Conservation (phyloP, 2,888 invertebrate genomes). For the Phortica okadai region DNA sequence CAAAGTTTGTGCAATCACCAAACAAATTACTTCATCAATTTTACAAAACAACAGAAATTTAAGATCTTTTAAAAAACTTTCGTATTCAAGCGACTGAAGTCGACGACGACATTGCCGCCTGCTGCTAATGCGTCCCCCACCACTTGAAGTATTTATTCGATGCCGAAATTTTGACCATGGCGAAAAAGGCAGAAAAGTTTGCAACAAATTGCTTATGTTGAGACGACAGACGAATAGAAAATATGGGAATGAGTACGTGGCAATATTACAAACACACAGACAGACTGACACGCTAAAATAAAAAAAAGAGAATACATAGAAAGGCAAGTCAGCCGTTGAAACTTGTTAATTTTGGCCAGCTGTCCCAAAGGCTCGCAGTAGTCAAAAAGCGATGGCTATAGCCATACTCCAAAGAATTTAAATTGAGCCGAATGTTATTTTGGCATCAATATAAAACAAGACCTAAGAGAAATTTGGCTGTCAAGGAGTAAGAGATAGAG, state of each 20-base stretch:
- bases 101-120: background rate
- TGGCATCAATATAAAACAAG: constrained; percentile 62
- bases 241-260: too few species aligned
- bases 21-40: constrained; percentile 70
- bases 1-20: constrained; percentile 69
- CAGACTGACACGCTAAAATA: background rate
- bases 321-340: constrained; percentile 58
- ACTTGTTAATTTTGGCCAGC: constrained; percentile 70
- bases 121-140: background rate
- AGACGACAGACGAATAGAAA: constrained; percentile 24
- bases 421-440: constrained; percentile 59
- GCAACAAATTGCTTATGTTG: constrained; percentile 68
- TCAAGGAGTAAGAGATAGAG: background rate
- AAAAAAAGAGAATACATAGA: constrained; percentile 6
- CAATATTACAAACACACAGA: too few species aligned
- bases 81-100: constrained; percentile 8
- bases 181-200: constrained; percentile 58
- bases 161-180: constrained; percentile 42
- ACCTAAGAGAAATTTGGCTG: constrained; percentile 35
- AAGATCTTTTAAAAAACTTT: constrained; percentile 66
- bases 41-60: constrained; percentile 69
- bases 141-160: background rate
- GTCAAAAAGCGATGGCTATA: constrained; percentile 9
- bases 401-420: constrained; percentile 45
- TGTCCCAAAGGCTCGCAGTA: constrained; percentile 41